Base-by-base conservation (phyloP, 2,113 vertebrate genomes). In the Ifrita kowaldi region DNA sequence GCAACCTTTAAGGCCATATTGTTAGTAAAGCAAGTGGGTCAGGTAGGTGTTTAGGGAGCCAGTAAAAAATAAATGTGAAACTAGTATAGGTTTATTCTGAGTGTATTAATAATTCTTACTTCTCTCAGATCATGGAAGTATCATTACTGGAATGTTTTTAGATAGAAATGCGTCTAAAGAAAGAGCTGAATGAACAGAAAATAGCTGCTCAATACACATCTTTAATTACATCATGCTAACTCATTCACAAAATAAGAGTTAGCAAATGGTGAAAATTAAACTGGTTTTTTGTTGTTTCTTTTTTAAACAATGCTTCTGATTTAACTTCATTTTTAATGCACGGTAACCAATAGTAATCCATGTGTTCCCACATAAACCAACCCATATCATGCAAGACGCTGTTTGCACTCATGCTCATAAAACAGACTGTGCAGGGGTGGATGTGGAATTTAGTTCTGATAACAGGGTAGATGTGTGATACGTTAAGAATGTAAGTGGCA, bases 391-490 rank as follows among this genome's bases (percentile, higher is more conserved):
- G 89, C 91, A 96, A 95, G 85, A 94, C 88, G 0, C 79, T 93
- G 91, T 96, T 96, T 96, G 93, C 83, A 94, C 76, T 96, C 68
- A 73, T 88, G 74, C 57, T 93, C 20, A 69, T 67, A 64, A 82
- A 90, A 97, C 91, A 97, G 95, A 96, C 94, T 96, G 94, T 95
- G 95, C 93, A 94, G 87, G 52, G 95, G 93, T 84, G 95, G 95
- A 85, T 93, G 86, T 91, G 78, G 86, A 96, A 89, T 91, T 95
- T 83, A 95, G 87, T 49, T 89, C 91, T 96, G 86, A 88, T 96
- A 92, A 74, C 89, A 87, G 77, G 88, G 50, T 91, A 95, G 90
- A 90, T 91, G 73, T 95, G 90, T 89, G 78, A 88, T 82, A 90
- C 86, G 76, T 89, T 93, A 96, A 86, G 74, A 92, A 84, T 80